phyloP scores from a whole-genome alignment of 2,888 invertebrate species.

The Cremastinae sp. region DNA sequence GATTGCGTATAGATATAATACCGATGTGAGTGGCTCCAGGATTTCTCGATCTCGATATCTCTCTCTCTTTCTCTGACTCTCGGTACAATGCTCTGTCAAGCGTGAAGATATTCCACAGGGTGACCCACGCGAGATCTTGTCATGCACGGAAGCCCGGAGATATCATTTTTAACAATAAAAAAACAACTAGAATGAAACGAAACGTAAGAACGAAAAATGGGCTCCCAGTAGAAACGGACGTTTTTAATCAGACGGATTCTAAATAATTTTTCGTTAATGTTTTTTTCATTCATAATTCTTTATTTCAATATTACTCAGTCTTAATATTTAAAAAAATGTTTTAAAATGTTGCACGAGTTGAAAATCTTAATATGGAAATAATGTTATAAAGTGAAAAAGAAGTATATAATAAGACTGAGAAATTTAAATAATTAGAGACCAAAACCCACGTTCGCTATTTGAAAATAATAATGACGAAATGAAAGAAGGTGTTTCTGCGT shows the following conservation, averaged over 20 bases:
- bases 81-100: conserved; percentile 68
- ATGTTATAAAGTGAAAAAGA: too few relatives aligned
- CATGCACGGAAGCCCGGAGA: conserved; percentile 63
- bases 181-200: conserved; percentile 3
- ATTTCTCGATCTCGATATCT: conserved; percentile 26
- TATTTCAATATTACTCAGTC: too few relatives aligned
- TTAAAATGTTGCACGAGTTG: too few relatives aligned
- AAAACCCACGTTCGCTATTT: conserved; percentile 3
- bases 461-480: conserved; percentile 16
- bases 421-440: background rate
- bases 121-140: conserved; percentile 68
- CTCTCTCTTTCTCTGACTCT: conserved; percentile 46
- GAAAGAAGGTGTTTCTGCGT: background rate
- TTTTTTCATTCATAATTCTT: too few relatives aligned
- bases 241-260: too few relatives aligned
- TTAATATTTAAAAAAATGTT: too few relatives aligned
- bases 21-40: conserved; percentile 32
- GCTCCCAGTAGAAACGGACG: too few relatives aligned
- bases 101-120: conserved; percentile 70
- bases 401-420: background rate
- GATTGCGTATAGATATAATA: conserved; percentile 36
- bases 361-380: too few relatives aligned
- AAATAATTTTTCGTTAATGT: too few relatives aligned
- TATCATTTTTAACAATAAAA: conserved; percentile 35
- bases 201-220: too few relatives aligned